phyloP scores from a whole-genome alignment of 2,888 invertebrate species.

The Zaprionus obscuricornis region DNA sequence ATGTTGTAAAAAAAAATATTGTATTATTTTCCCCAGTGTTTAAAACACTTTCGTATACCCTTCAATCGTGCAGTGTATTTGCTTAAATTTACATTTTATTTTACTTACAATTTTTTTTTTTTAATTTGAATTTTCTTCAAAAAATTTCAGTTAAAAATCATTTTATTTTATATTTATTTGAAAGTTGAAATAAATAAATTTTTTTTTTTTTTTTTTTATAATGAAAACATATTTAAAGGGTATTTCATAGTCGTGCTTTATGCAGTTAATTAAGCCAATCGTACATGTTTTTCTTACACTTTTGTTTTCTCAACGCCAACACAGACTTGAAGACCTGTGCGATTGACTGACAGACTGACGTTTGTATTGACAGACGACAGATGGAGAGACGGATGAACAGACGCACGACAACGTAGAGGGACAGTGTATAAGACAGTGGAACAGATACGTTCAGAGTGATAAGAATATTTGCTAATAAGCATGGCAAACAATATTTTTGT shows the following conservation, averaged over 20 bases:
- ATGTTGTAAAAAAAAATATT: slow-evolving; percentile 19
- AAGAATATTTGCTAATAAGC: slow-evolving; percentile 77
- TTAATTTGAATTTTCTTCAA: too few species aligned
- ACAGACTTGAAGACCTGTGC: slow-evolving; percentile 44
- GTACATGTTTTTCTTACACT: slow-evolving; percentile 43
- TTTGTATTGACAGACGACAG: slow-evolving; percentile 28
- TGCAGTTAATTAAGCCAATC: too few species aligned
- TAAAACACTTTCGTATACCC: slow-evolving; percentile 2
- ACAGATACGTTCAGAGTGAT: slow-evolving; percentile 49
- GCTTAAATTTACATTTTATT: too few species aligned
- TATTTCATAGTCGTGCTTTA: too few species aligned
- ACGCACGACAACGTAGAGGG: neutral
- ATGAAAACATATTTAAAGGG: too few species aligned
- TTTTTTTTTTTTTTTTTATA: too few species aligned
- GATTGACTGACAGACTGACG: slow-evolving; percentile 23
- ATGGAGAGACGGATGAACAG: neutral
- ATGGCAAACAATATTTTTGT: slow-evolving; percentile 54
- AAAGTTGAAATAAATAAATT: too few species aligned
- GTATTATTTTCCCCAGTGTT: slow-evolving; percentile 10
- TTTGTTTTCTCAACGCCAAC: slow-evolving; percentile 70
- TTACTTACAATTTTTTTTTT: too few species aligned
- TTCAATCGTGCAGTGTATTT: neutral
- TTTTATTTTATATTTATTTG: too few species aligned
- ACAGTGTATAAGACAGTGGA: slow-evolving; percentile 8
- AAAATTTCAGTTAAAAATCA: too few species aligned